These are phyloP conservation scores for Coelinius sp. DNA, from an alignment of 2,888 invertebrate genomes.

Conservation along the genomic window DNA sequence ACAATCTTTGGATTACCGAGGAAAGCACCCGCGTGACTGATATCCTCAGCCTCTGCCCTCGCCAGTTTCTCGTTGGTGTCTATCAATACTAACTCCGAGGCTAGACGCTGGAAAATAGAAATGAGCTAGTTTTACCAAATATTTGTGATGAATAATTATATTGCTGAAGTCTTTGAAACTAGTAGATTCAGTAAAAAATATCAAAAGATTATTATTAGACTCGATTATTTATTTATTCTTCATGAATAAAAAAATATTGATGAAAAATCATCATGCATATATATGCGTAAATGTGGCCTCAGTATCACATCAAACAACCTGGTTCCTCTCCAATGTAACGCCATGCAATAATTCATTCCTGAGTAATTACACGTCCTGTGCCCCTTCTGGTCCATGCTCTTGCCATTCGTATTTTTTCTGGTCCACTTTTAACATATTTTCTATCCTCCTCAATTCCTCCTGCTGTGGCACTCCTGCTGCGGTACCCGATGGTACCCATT, in stretches of 20 bases:
- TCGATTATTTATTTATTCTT: background rate
- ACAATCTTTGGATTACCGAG: slow-evolving; percentile 73
- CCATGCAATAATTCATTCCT: slow-evolving; percentile 59
- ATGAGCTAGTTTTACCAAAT: background rate
- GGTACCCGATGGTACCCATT: slow-evolving; percentile 29
- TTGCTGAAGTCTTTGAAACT: background rate
- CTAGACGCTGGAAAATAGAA: slow-evolving; percentile 71
- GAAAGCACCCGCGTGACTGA: slow-evolving; percentile 77
- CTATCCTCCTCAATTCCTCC: slow-evolving; percentile 18
- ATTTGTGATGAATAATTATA: background rate
- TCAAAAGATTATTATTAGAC: too few relatives aligned
- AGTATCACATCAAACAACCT: slow-evolving; percentile 26
- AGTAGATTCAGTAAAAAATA: background rate
- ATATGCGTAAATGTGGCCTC: background rate
- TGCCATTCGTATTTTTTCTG: slow-evolving; percentile 26
- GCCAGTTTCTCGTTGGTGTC: slow-evolving; percentile 75
- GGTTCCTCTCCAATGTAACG: slow-evolving; percentile 40
- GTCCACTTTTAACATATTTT: slow-evolving; percentile 21
- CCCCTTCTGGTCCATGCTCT: slow-evolving; percentile 31
- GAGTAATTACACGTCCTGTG: slow-evolving; percentile 58
- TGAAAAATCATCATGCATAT: slow-evolving; percentile 3
- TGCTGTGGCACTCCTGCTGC: slow-evolving; percentile 35
- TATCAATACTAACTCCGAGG: slow-evolving; percentile 75
- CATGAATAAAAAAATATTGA: slow-evolving; percentile 29
- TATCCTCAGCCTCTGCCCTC: slow-evolving; percentile 77